A percentile compares a stretch with the other conserved stretches of the same genome.
Conservation (phyloP, 2,888 invertebrate genomes). For the Sialis fuliginosa region DNA sequence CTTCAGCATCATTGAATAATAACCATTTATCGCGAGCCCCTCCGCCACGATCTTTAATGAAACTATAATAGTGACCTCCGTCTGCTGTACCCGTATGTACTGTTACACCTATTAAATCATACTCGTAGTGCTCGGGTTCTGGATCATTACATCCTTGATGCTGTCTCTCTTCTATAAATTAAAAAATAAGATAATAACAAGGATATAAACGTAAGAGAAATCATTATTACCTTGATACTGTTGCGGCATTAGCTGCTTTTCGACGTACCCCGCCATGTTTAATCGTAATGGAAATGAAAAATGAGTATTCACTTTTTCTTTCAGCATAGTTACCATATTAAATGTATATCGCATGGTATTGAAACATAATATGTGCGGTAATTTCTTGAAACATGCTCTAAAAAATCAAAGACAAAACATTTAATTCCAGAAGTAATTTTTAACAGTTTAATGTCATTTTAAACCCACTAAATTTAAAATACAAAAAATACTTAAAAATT, state of each 20-base stretch:
- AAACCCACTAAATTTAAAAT: too few species aligned
- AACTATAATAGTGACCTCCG: slow-evolving; percentile 92
- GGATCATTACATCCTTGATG: slow-evolving; percentile 31
- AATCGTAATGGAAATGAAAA: slow-evolving; percentile 87
- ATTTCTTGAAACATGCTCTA: slow-evolving; percentile 83
- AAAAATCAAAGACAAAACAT: slow-evolving; percentile 12
- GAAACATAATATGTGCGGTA: slow-evolving; percentile 85
- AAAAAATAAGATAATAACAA: not conserved
- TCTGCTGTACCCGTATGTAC: slow-evolving; percentile 97
- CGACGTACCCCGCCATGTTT: slow-evolving; percentile 90
- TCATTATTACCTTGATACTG: slow-evolving; percentile 51
- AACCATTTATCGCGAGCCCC: slow-evolving; percentile 75
- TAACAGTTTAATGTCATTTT: too few species aligned
- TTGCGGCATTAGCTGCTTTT: slow-evolving; percentile 81
- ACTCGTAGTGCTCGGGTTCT: slow-evolving; percentile 53
- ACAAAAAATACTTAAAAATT: too few species aligned
- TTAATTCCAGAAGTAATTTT: too few species aligned
- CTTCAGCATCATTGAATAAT: slow-evolving; percentile 82
- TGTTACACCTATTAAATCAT: slow-evolving; percentile 59
- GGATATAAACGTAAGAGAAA: not conserved
- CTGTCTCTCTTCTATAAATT: slow-evolving; percentile 39
- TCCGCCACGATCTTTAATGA: slow-evolving; percentile 72
- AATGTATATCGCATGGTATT: slow-evolving; percentile 96
- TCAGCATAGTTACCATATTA: slow-evolving; percentile 94
- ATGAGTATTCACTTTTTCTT: slow-evolving; percentile 93